Percentiles rank a stretch among this genome's conserved stretches.
These are phyloP conservation scores for Hirundo rustica DNA, from an alignment of 2,797 vertebrate genomes.

Conservation along the genomic window DNA sequence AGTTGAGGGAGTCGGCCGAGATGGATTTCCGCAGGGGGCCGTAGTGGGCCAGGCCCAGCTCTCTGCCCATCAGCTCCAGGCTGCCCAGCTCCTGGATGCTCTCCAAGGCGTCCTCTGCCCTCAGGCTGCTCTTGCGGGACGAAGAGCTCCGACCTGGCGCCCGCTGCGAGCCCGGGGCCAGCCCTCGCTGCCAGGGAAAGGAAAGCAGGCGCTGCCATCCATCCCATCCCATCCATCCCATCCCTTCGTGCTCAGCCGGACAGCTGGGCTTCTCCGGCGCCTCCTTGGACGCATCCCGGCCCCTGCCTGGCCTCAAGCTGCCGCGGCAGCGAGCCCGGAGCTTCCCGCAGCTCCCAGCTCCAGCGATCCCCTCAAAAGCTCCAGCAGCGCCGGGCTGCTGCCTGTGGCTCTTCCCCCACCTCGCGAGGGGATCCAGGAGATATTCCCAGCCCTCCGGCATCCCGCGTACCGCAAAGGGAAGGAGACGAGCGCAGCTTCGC, in stretches of 20 bases:
- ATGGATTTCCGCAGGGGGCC: slow-evolving; percentile 88
- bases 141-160: slow-evolving; percentile 20
- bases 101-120: slow-evolving; percentile 86
- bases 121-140: slow-evolving; percentile 86
- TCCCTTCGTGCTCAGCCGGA: accelerated
- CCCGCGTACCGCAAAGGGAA: accelerated
- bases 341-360: neutral
- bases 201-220: neutral
- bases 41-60: slow-evolving; percentile 81
- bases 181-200: slow-evolving; percentile 75
- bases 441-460: neutral
- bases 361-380: neutral
- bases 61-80: slow-evolving; percentile 89
- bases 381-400: neutral
- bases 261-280: neutral
- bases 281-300: neutral
- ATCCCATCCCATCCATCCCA: too few relatives aligned
- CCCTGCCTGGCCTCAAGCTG: neutral
- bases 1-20: slow-evolving; percentile 93
- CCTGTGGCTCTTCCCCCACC: accelerated
- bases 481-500: accelerated
- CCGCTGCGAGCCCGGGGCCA: slow-evolving; percentile 75
- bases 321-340: neutral
- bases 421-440: accelerated
- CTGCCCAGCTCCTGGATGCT: slow-evolving; percentile 88